Conservation (phyloP, 37 sponge, comb jelly and placozoan species). For the Chondrosia reniformis region DNA sequence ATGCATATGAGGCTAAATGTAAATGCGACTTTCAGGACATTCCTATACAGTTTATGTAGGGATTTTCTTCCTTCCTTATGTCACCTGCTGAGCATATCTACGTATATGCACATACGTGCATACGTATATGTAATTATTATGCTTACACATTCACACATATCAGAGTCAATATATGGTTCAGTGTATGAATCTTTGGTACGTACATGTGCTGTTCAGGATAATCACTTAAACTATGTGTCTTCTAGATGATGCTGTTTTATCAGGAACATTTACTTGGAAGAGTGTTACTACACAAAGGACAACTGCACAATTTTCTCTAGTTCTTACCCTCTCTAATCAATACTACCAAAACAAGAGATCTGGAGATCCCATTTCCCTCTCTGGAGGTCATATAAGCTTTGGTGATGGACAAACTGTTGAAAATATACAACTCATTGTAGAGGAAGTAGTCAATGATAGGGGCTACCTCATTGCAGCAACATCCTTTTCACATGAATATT, state of each 20-base stretch:
- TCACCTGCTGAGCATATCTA: too few species aligned
- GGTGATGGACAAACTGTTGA: slow-evolving; percentile 43
- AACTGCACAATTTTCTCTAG: slow-evolving; percentile 48
- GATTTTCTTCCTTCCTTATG: too few species aligned
- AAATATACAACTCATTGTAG: background rate
- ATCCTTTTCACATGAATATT: slow-evolving; percentile 47
- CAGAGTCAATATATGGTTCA: too few species aligned
- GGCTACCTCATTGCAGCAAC: slow-evolving; percentile 50
- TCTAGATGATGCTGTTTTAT: slow-evolving; percentile 57
- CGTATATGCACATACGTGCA: too few species aligned
- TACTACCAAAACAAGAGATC: slow-evolving; percentile 21
- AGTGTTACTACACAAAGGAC: slow-evolving; percentile 20
- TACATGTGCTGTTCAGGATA: too few species aligned
- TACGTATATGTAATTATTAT: too few species aligned
- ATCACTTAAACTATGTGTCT: too few species aligned
- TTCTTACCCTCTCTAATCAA: slow-evolving; percentile 36
- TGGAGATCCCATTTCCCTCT: background rate
- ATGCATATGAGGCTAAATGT: too few species aligned
- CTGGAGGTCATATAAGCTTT: slow-evolving; percentile 36
- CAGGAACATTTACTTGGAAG: slow-evolving; percentile 60
- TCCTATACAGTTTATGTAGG: too few species aligned
- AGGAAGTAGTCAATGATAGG: slow-evolving; percentile 5
- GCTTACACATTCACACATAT: too few species aligned
- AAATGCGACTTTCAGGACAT: too few species aligned
- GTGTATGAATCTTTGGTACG: too few species aligned